Percentiles rank a stretch among this genome's conserved stretches.
phyloP scores from a whole-genome alignment of 2,113 vertebrate genomes.

The Dasyornis broadbenti region DNA sequence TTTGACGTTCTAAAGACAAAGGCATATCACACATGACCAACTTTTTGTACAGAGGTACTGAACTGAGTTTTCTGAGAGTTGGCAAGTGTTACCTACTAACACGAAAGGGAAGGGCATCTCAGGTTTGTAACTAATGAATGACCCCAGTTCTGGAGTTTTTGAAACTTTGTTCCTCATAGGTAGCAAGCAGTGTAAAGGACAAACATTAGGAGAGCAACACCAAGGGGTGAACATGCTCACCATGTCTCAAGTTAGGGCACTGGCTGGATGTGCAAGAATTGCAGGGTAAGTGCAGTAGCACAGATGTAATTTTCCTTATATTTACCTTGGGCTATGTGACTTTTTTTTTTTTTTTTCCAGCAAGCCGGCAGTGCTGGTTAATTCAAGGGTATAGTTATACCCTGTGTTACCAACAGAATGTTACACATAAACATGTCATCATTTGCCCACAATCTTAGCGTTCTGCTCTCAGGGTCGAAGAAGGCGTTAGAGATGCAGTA shows the following conservation, averaged over 20 bases:
- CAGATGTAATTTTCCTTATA: neutral
- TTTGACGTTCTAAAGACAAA: neutral
- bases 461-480: rapidly evolving
- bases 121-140: neutral
- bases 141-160: neutral
- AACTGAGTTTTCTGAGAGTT: neutral
- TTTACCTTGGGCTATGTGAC: neutral
- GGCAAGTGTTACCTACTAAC: neutral
- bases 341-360: neutral
- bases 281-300: neutral
- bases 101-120: neutral
- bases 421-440: rapidly evolving
- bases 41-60: neutral
- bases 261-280: neutral
- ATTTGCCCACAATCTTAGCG: rapidly evolving
- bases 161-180: neutral
- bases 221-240: rapidly evolving
- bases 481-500: rapidly evolving
- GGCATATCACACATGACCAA: neutral
- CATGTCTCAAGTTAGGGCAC: too few species aligned
- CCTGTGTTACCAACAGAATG: neutral
- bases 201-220: neutral
- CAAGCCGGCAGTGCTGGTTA: neutral
- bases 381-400: neutral
- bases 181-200: rapidly evolving